Base-by-base conservation (phyloP, 2,888 invertebrate genomes). In the Tipula confusa region DNA sequence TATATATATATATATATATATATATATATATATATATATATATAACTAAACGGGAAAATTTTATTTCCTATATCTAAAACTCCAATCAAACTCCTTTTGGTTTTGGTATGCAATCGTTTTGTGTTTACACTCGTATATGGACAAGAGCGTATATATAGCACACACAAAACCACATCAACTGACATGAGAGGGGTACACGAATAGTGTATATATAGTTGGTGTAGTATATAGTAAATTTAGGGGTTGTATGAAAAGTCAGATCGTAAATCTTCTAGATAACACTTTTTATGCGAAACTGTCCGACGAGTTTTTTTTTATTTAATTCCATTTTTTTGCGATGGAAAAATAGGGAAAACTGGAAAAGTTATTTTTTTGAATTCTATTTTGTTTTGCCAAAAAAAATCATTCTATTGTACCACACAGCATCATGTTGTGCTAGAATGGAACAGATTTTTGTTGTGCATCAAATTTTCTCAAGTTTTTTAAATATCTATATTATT, bases 241-340 rank as follows among this genome's bases (percentile, higher is more conserved):
- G 88, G 88, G 89, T 89, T 89, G 88, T 64, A 24, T 89, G 88
- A 88, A 89, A 89, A 89, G 89, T 89, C 89, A 88, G 88, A 88
- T 89, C 89, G 89, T 89, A 89, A 89, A 89, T 89, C 89, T 89
- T 89, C 86, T 86, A 88, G 89, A 89, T 89, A 89, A 89, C 89
- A 89, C 89, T 89, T 86, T 64, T 89, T 89, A 89, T 89, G 89
- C 89, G 89, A 89, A 89, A 89, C 89, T 89, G 88, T 88, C 88
- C 89, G 88, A 84, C 84, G 83, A 84, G 79, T 29, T 83, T 43
- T 80, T 64, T 64, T 64, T 64, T 64, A 43, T 43, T 43, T 43
- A 43, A 43, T 43, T 43, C 43, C 43, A 43, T 43, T 43, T 43
- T 43, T 43, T 43, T 43, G 2, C 64, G 64, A 64, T 24, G 64